Conservation (phyloP, 2,888 invertebrate genomes). For the Tenthredo scrophulariae region DNA sequence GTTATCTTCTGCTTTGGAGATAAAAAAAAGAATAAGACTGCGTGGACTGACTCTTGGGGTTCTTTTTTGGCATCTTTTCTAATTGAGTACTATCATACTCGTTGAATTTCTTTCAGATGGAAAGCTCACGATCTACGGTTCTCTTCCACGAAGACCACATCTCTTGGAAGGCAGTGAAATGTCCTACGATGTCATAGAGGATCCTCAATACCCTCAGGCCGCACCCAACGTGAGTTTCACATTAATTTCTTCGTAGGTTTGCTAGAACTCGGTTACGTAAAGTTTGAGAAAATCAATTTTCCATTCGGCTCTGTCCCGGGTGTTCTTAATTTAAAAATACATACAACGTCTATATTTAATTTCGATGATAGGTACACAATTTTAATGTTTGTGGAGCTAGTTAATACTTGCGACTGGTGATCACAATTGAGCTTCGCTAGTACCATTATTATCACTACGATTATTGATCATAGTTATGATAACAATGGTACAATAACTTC, state of each 20-base stretch:
- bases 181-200: conserved; percentile 70
- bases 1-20: background rate
- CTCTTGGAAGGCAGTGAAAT: conserved; percentile 71
- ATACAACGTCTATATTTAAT: background rate
- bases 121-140: conserved; percentile 72
- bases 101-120: conserved; percentile 68
- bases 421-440: background rate
- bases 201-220: conserved; percentile 72
- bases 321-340: background rate
- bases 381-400: background rate
- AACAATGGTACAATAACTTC: background rate
- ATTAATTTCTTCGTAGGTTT: background rate
- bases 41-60: background rate
- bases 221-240: conserved; percentile 70
- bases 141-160: conserved; percentile 72
- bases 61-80: background rate
- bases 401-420: background rate
- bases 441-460: background rate
- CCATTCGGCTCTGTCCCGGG: background rate
- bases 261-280: background rate
- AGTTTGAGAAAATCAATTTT: background rate
- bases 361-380: background rate
- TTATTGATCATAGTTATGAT: background rate
- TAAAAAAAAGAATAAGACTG: background rate
- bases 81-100: background rate